Base-by-base conservation (phyloP, 2,113 vertebrate species). In the Ploceus nigricollis region DNA sequence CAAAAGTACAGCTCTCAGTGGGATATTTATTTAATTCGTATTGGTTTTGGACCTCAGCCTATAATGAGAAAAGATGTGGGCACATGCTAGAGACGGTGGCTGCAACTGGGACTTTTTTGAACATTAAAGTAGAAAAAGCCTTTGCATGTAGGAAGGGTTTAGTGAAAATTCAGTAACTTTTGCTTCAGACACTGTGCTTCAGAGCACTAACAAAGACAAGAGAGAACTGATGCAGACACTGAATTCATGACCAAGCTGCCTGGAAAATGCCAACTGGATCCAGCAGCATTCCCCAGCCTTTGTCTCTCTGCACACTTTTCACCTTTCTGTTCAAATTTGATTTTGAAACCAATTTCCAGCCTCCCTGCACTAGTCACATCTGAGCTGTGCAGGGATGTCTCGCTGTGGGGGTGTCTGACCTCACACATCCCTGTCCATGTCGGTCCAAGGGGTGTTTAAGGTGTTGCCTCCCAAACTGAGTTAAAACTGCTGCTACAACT, bases 1-100 rank as follows among this genome's bases (percentile, higher is more conserved):
- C 97, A 97, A 97, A 97, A 97, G 96, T 95, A 85, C 89, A 78
- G 94, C 57, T 97, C 97, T 97, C 98, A 96, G 98, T 98, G 96
- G 98, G 98, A 78, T 97, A 96, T 97, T 98, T 98, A 97, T 98
- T 98, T 98, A 98, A 98, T 97, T 97, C 77, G 0, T 98, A 97
- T 98, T 98, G 96, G 97, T 98, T 98, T 98, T 98, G 98, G 98
- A 97, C 97, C 60, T 28, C 94, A 97, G 97, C 96, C 98, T 98
- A 90, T 98, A 98, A 97, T 96, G 98, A 98, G 96, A 90, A 97
- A 96, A 97, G 97, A 96, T 97, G 96, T 0, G 72, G 84, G 94
- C 42, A 78, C 86, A 97, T 37, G 96, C 80, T 93, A 87, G 96
- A 89, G 93, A 94, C 27, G 73, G 94, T 91, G 90, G 91, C 83